A percentile compares a stretch with the other conserved stretches of the same genome.
Conservation (phyloP, 1,140 invertebrate genomes). For the Trissolcus basalis region DNA sequence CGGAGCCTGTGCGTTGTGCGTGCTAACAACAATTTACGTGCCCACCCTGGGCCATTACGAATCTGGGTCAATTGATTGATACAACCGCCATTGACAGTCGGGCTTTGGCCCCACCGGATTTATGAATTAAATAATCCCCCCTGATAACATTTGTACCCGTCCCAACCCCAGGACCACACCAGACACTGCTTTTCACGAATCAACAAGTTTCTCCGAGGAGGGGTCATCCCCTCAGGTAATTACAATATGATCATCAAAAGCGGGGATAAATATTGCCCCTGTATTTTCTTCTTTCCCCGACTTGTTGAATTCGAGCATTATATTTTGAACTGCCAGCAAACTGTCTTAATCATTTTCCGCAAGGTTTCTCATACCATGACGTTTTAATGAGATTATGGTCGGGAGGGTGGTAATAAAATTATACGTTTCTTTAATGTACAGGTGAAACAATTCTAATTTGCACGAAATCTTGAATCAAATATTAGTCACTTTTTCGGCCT, state of each 20-base stretch:
- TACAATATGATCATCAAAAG: conserved; percentile 34
- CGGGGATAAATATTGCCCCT: conserved; percentile 37
- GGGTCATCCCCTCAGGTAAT: conserved; percentile 42
- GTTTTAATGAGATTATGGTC: conserved; percentile 42
- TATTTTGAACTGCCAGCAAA: conserved; percentile 42
- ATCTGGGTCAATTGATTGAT: conserved; percentile 54
- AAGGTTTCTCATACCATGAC: conserved; percentile 24
- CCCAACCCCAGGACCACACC: conserved; percentile 9
- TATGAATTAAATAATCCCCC: conserved; percentile 40
- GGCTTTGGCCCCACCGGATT: conserved; percentile 5
- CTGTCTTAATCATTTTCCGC: conserved; percentile 49
- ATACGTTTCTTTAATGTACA: conserved; percentile 33
- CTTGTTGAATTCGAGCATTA: conserved; percentile 49
- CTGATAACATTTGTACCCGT: conserved; percentile 10
- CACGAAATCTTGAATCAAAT: no score
- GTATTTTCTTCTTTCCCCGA: conserved; percentile 5
- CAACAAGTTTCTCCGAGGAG: conserved; percentile 43
- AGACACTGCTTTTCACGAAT: conserved; percentile 32
- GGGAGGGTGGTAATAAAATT: conserved; percentile 45
- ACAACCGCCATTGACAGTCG: conserved; percentile 33
- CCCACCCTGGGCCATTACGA: conserved; percentile 12
- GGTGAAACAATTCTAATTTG: conserved; percentile 22
- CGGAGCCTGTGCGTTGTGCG: conserved; percentile 3
- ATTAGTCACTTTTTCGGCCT: no score
- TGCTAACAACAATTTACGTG: conserved; percentile 32